These are phyloP conservation scores for Sakesphorus luctuosus DNA, from an alignment of 2,113 vertebrate species.

Conservation along the genomic window DNA sequence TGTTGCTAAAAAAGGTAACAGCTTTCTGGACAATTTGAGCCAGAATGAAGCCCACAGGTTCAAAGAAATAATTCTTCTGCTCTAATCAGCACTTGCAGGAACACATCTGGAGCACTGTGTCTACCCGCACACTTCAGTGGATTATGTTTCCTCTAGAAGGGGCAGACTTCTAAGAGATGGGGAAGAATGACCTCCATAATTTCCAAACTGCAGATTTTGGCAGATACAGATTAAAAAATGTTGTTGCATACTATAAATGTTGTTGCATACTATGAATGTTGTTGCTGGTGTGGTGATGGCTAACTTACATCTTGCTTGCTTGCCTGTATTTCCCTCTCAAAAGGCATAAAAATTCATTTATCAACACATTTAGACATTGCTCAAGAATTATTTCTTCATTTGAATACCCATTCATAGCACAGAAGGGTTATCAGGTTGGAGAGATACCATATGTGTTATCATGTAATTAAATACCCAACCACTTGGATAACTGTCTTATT, in stretches of 20 bases:
- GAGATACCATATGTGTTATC: neutral
- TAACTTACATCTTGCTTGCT: neutral
- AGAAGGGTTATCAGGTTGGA: neutral
- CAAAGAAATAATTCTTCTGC: neutral
- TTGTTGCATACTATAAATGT: neutral
- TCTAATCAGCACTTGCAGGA: neutral
- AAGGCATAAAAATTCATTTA: neutral
- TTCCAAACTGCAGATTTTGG: neutral
- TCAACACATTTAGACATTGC: neutral
- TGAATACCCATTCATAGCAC: neutral
- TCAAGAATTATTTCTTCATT: neutral
- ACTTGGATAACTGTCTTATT: neutral
- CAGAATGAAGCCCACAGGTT: neutral
- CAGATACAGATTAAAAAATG: neutral
- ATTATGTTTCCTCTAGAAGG: neutral
- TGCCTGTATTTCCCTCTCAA: neutral
- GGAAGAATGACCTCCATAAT: neutral
- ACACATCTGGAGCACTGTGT: neutral
- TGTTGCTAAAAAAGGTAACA: neutral
- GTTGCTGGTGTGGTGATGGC: neutral
- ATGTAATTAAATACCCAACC: neutral
- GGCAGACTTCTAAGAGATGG: neutral
- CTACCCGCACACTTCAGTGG: neutral
- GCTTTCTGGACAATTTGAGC: neutral
- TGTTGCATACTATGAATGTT: neutral